Evolutionary conservation across 2,888 invertebrate species (phyloP).

Genomic region (Pristionchus entomophagus): DNA sequence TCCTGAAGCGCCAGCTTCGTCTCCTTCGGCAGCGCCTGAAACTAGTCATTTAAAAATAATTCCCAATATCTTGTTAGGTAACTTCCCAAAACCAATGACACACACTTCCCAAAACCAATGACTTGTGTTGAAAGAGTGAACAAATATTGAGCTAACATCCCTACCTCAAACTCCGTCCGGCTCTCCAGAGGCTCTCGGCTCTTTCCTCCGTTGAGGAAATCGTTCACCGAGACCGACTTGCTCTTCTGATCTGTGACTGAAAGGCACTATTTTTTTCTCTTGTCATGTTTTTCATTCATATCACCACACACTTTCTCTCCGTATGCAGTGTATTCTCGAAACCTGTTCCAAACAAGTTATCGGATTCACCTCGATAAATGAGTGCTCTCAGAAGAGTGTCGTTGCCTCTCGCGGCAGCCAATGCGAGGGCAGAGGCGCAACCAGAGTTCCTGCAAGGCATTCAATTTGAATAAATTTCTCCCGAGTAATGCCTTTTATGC

Average conservation of each 20-base stretch:
- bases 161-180: conserved; percentile 49
- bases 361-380: conserved; percentile 35
- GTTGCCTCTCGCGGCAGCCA: conserved; percentile 91
- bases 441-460: conserved; percentile 79
- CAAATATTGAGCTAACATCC: too few species aligned
- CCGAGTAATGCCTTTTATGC: background rate
- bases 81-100: too few species aligned
- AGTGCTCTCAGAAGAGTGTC: conserved; percentile 85
- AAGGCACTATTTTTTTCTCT: background rate
- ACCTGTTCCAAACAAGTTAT: too few species aligned
- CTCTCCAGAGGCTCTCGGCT: conserved; percentile 21
- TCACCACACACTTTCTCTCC: too few species aligned
- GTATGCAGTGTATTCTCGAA: too few species aligned
- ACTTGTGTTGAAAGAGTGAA: too few species aligned
- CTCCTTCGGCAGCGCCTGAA: conserved; percentile 47
- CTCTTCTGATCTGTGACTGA: conserved; percentile 36
- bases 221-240: conserved; percentile 81
- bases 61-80: too few species aligned
- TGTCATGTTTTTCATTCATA: too few species aligned
- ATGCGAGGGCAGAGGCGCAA: conserved; percentile 87
- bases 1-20: conserved; percentile 78
- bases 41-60: too few species aligned
- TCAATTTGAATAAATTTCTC: background rate
- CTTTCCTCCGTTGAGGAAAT: conserved; percentile 88
- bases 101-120: too few species aligned